phyloP scores from a whole-genome alignment of 2,797 vertebrate genomes.

The Huso huso region DNA sequence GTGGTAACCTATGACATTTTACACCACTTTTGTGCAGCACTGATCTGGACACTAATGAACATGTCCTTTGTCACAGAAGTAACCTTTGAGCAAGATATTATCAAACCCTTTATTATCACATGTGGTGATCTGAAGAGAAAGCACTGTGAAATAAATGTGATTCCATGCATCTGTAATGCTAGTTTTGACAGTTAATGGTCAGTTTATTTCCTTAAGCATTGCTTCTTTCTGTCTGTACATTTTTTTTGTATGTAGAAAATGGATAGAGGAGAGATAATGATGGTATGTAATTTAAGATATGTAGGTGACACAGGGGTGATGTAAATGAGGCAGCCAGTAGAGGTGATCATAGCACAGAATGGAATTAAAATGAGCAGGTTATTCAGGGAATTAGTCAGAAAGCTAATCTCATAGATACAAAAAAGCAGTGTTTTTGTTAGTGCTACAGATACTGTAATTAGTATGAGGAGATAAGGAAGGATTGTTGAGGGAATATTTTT shows the following conservation, averaged over 20 bases:
- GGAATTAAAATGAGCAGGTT: slow-evolving; percentile 15
- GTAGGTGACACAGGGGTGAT: slow-evolving; percentile 8
- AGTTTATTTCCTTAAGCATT: too few relatives aligned
- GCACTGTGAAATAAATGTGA: not conserved
- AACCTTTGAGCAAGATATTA: not conserved
- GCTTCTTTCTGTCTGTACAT: too few relatives aligned
- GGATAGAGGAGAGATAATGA: not conserved
- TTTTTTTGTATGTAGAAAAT: not conserved
- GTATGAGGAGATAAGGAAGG: not conserved
- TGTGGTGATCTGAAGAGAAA: not conserved
- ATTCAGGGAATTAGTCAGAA: slow-evolving; percentile 9
- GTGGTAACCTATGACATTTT: too few relatives aligned
- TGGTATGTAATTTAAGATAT: slow-evolving; percentile 1
- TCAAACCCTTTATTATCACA: not conserved
- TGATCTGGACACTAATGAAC: not conserved
- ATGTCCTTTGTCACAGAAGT: slow-evolving; percentile 3
- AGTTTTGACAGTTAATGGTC: not conserved
- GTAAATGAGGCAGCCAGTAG: slow-evolving; percentile 4
- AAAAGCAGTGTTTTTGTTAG: slow-evolving; percentile 10
- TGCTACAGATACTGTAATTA: slow-evolving; percentile 8
- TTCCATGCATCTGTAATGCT: not conserved
- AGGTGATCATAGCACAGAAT: slow-evolving; percentile 6
- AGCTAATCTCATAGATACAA: slow-evolving; percentile 14
- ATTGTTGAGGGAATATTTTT: too few relatives aligned
- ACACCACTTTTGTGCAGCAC: not conserved